Percentiles rank a stretch among this genome's conserved stretches.
Conservation (phyloP, 1,140 invertebrate species). For the Probaryconus sp. region DNA sequence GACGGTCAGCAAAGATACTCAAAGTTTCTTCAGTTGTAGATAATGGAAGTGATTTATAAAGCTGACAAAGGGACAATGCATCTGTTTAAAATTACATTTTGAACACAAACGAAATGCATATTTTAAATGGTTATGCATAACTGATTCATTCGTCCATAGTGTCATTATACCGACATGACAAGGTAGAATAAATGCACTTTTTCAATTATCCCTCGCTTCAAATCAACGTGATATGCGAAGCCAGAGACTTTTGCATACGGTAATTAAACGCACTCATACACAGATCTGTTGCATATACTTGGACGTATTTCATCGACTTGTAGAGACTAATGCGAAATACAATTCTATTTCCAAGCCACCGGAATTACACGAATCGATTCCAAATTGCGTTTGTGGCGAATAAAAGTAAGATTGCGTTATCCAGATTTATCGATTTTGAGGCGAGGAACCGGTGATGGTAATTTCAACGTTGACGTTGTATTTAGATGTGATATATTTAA, state of each 20-base stretch:
- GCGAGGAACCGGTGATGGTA: constrained; percentile 21
- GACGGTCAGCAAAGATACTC: too few species aligned
- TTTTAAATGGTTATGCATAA: constrained; percentile 26
- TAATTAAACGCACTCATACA: constrained; percentile 49
- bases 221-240: constrained; percentile 40
- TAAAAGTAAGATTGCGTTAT: constrained; percentile 47
- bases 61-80: constrained; percentile 6
- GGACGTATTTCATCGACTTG: constrained; percentile 39
- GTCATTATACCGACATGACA: constrained; percentile 18
- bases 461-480: too few species aligned
- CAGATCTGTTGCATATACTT: constrained; percentile 7
- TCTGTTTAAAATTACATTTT: constrained; percentile 27
- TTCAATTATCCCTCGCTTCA: constrained; percentile 46
- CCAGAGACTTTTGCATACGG: constrained; percentile 47
- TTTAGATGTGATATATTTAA: too few species aligned
- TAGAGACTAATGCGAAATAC: constrained; percentile 28
- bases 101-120: constrained; percentile 26
- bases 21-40: too few species aligned
- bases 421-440: constrained; percentile 23
- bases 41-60: too few species aligned
- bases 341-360: constrained; percentile 25
- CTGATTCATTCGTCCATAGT: constrained; percentile 37
- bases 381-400: constrained; percentile 30
- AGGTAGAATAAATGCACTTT: constrained; percentile 48
- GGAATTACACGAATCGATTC: constrained; percentile 37